phyloP scores from a whole-genome alignment of 2,113 vertebrate genomes.

The Salvelinus sp. region DNA sequence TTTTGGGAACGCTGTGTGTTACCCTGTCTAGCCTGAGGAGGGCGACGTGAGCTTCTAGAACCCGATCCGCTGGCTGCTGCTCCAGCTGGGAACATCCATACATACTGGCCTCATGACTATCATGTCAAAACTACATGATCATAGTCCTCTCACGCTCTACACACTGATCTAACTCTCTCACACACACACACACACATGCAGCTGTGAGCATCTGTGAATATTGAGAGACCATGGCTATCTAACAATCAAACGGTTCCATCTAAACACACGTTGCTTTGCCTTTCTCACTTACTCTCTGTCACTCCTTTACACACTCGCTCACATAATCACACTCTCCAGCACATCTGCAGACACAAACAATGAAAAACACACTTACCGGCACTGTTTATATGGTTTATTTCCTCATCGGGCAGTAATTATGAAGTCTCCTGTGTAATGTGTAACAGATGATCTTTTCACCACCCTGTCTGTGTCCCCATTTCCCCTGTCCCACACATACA shows the following conservation, averaged over 20 bases:
- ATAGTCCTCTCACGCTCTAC: background rate
- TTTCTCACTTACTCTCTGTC: background rate
- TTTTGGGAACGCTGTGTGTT: slow-evolving; percentile 34
- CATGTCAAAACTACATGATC: background rate
- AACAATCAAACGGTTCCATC: background rate
- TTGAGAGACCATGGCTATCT: no score
- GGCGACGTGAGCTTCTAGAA: slow-evolving; percentile 48
- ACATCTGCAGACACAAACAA: background rate
- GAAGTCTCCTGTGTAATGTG: slow-evolving; percentile 53
- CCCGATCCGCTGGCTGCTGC: background rate
- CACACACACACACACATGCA: background rate
- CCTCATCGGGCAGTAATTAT: slow-evolving; percentile 46
- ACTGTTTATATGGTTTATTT: background rate
- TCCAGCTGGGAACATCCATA: background rate
- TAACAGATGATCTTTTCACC: slow-evolving; percentile 58
- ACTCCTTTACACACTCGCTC: no score
- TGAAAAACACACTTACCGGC: background rate
- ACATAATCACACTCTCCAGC: no score
- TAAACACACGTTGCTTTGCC: background rate
- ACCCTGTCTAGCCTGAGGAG: slow-evolving; percentile 52
- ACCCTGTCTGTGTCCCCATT: slow-evolving; percentile 23
- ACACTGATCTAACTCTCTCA: background rate
- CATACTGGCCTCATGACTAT: background rate
- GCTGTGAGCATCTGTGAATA: no score
- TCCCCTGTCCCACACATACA: slow-evolving; percentile 15